These are phyloP conservation scores for Metaphire vulgaris DNA, from an alignment of 1,140 invertebrate species.

Conservation along the genomic window DNA sequence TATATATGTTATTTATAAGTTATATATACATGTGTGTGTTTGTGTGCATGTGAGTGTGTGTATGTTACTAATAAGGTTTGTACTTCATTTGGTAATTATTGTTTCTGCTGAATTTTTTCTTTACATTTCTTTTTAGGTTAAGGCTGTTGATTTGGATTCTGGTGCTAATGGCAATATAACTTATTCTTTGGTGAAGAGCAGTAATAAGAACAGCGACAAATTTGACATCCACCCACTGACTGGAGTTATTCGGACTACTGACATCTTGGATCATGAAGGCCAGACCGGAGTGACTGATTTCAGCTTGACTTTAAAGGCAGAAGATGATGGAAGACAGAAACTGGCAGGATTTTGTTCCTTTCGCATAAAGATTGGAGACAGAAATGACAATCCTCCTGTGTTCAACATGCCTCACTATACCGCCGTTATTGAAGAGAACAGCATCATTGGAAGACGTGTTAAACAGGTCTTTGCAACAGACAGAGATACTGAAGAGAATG, in stretches of 20 bases:
- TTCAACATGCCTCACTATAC: conserved; percentile 88
- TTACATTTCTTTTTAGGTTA: conserved; percentile 65
- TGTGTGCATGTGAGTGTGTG: not conserved
- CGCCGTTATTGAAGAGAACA: conserved; percentile 94
- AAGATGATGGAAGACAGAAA: conserved; percentile 87
- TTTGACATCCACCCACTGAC: conserved; percentile 31
- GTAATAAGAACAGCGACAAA: conserved; percentile 21
- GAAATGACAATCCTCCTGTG: conserved; percentile 90
- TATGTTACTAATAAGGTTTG: not conserved
- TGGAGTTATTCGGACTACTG: conserved; percentile 23
- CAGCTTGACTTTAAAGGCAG: conserved; percentile 84
- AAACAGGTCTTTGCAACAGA: conserved; percentile 73
- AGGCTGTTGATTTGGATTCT: conserved; percentile 88
- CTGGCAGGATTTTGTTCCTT: conserved; percentile 86
- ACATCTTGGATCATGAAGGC: conserved; percentile 77
- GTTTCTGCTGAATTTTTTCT: not conserved
- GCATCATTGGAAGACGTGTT: conserved; percentile 92
- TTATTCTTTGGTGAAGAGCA: conserved; percentile 31
- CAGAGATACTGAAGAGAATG: conserved; percentile 29
- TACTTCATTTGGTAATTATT: not conserved
- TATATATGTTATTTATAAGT: not conserved
- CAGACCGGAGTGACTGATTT: conserved; percentile 93
- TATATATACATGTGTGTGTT: not conserved
- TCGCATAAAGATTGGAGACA: conserved; percentile 90
- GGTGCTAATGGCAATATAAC: conserved; percentile 73